These are phyloP conservation scores for Pseudobourletiella spinata DNA, from an alignment of 1,140 invertebrate genomes.

Conservation along the genomic window DNA sequence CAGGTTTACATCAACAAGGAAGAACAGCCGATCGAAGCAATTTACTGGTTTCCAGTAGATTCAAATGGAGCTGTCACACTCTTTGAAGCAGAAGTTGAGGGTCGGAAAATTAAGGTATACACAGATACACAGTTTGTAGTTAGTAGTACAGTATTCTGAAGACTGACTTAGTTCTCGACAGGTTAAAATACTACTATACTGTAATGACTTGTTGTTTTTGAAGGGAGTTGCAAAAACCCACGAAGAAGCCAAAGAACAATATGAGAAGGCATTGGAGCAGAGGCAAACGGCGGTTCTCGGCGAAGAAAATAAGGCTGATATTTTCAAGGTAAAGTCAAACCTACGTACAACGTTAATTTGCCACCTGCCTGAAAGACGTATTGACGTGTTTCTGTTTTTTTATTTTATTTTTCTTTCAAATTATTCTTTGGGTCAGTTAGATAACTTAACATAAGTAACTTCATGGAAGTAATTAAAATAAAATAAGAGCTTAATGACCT, in stretches of 20 bases:
- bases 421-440: not conserved
- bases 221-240: slow-evolving; percentile 43
- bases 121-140: not conserved
- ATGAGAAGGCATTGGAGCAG: slow-evolving; percentile 43
- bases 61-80: too few relatives aligned
- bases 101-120: slow-evolving; percentile 27
- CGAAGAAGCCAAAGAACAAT: slow-evolving; percentile 43
- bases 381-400: not conserved
- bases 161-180: not conserved
- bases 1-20: too few relatives aligned
- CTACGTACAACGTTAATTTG: too few relatives aligned
- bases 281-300: slow-evolving; percentile 46
- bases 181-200: not conserved
- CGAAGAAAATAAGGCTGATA: slow-evolving; percentile 42
- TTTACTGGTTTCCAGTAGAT: too few relatives aligned
- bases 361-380: not conserved
- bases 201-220: slow-evolving; percentile 40
- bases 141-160: not conserved
- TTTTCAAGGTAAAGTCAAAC: slow-evolving; percentile 11
- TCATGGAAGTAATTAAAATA: not conserved
- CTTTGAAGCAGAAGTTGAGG: slow-evolving; percentile 33
- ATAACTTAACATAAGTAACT: not conserved
- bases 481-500: too few relatives aligned
- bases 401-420: too few relatives aligned
- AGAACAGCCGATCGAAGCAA: too few relatives aligned